phyloP scores from a whole-genome alignment of 2,888 invertebrate species.

The Onthophagus sagittarius region DNA sequence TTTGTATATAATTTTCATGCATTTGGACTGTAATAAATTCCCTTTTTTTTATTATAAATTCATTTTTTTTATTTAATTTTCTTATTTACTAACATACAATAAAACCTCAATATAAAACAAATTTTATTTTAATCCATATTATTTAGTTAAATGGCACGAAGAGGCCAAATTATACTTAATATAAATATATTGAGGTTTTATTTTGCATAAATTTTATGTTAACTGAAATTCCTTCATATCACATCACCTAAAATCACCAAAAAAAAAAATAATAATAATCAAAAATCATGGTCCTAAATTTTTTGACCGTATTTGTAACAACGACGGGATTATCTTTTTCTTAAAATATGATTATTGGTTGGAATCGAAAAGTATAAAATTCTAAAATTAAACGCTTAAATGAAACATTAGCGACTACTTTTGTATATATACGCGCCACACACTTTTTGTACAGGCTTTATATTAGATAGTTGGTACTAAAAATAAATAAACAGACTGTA shows the following conservation, averaged over 20 bases:
- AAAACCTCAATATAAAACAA: too few relatives aligned
- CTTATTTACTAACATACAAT: not conserved
- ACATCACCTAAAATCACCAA: too few relatives aligned
- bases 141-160: too few relatives aligned
- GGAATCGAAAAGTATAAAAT: too few relatives aligned
- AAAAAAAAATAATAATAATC: not conserved
- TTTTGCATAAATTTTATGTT: conserved; percentile 18
- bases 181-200: not conserved
- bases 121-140: too few relatives aligned
- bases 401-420: conserved; percentile 26
- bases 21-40: conserved; percentile 23
- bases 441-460: conserved; percentile 46
- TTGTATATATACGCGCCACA: conserved; percentile 41
- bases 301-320: conserved; percentile 33
- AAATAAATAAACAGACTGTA: conserved; percentile 44
- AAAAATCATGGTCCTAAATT: not conserved
- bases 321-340: conserved; percentile 38
- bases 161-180: too few relatives aligned
- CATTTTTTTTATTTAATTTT: conserved; percentile 13
- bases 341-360: too few relatives aligned
- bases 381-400: too few relatives aligned
- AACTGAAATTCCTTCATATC: too few relatives aligned
- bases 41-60: conserved; percentile 22
- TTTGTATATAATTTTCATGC: conserved; percentile 29
- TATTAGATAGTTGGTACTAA: conserved; percentile 40